Conservation (phyloP, 2,113 vertebrate genomes). For the Platichthys flesus region DNA sequence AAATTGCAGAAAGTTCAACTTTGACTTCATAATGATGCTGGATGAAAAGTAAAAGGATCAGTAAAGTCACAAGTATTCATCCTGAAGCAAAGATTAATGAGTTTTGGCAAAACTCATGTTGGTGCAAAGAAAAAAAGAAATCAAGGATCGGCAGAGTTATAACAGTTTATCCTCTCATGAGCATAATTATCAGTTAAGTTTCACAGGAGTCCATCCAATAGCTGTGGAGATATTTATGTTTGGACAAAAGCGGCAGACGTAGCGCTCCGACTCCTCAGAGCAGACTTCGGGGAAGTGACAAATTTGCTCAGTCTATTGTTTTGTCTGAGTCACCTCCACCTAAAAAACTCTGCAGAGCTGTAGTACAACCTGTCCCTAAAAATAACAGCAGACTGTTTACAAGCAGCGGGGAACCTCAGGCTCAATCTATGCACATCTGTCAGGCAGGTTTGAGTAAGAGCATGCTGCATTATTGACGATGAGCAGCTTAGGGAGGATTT, state of each 20-base stretch:
- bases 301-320: constrained; percentile 42
- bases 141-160: background rate
- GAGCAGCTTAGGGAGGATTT: constrained; percentile 60
- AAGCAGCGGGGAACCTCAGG: constrained; percentile 62
- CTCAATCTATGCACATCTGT: constrained; percentile 73
- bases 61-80: too few relatives aligned
- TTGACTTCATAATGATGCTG: too few relatives aligned
- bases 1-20: too few relatives aligned
- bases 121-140: too few relatives aligned
- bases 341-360: constrained; percentile 38
- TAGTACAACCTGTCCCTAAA: constrained; percentile 48
- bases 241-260: background rate
- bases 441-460: constrained; percentile 74
- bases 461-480: constrained; percentile 74
- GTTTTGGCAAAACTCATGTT: too few relatives aligned
- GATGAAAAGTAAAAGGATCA: too few relatives aligned
- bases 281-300: constrained; percentile 26
- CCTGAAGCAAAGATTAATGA: too few relatives aligned
- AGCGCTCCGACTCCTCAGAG: background rate
- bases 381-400: constrained; percentile 61
- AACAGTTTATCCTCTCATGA: background rate
- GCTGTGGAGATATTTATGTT: background rate
- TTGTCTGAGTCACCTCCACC: constrained; percentile 49
- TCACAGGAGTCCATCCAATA: background rate
- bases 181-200: background rate